Evolutionary conservation across 2,888 invertebrate genomes (phyloP), one percentile per base, ranked within the genome.

Genomic region (Drosophila leonis): DNA sequence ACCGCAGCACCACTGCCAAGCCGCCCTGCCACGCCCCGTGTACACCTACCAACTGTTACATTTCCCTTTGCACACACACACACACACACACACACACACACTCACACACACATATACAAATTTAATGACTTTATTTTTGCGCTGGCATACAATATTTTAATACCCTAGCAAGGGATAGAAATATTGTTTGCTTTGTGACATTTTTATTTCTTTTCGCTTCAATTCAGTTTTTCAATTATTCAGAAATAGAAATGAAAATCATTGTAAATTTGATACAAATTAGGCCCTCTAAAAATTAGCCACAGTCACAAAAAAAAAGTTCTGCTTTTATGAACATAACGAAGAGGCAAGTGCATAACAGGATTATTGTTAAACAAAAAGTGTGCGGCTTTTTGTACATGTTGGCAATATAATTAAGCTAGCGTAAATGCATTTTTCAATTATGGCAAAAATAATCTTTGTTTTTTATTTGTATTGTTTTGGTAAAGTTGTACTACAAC

Each of bases 81-180:
- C 27, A 15, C 37, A 56, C 44, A 42, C 42, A 6, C 42, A 24
- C 42, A 24, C 20, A 44, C 13, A 24, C 44, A n/a, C n/a, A n/a
- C n/a, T n/a, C n/a, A n/a, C n/a, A 15, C 13, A 24, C 15, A 15
- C 4, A 65, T 54, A 65, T 77, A 80, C 66, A 75, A 80, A 88
- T 90, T 88, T 87, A 86, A 86, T 86, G 90, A 88, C 86, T 88
- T 90, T 86, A 90, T 86, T 90, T 89, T 77, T 82, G 74, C 67
- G 57, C 71, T 64, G 70, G 39, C 65, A 73, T 62, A 80, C 72
- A 83, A 78, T 80, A 72, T 80, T 69, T 71, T 69, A 56, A 73
- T 73, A 72, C 88, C 55, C 82, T 84, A 42, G 48, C 71, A 27
- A 4, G 12, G 52, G 57, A 57, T 57, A 61, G 46, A 46, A 49